Evolutionary conservation across 2,888 invertebrate species (phyloP).

Genomic region (Diadegma fenestrale): DNA sequence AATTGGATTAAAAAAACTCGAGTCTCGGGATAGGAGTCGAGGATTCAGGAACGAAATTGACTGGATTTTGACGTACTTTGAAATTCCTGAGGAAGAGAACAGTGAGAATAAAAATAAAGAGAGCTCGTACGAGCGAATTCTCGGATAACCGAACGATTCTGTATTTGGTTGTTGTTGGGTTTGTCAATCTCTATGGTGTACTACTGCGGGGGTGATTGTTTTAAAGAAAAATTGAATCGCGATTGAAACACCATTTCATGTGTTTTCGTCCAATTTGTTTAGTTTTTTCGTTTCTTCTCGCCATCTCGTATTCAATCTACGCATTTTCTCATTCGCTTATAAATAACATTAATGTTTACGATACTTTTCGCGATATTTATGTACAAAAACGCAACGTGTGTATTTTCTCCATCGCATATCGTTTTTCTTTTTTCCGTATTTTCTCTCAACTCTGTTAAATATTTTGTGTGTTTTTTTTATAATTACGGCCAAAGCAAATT

Average conservation of each 20-base stretch:
- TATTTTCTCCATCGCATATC: background rate
- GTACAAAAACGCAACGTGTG: slow-evolving; percentile 68
- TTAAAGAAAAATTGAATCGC: slow-evolving; percentile 58
- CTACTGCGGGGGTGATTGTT: slow-evolving; percentile 66
- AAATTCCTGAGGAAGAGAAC: background rate
- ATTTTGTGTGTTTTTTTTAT: slow-evolving; percentile 20
- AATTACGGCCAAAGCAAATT: slow-evolving; percentile 57
- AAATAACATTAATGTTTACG: slow-evolving; percentile 71
- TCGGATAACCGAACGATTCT: slow-evolving; percentile 43
- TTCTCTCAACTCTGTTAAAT: slow-evolving; percentile 24
- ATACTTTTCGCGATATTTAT: slow-evolving; percentile 68
- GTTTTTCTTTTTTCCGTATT: slow-evolving; percentile 35
- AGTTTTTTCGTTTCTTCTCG: slow-evolving; percentile 53
- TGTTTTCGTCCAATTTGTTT: slow-evolving; percentile 46
- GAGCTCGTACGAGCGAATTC: slow-evolving; percentile 57
- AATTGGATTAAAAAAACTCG: background rate
- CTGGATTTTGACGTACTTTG: background rate
- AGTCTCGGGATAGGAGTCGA: background rate
- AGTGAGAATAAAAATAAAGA: slow-evolving; percentile 2
- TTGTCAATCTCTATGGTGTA: slow-evolving; percentile 29
- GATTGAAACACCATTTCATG: slow-evolving; percentile 48
- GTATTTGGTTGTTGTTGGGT: slow-evolving; percentile 5
- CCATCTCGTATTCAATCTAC: slow-evolving; percentile 55
- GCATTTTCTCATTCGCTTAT: slow-evolving; percentile 65
- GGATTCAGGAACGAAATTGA: background rate